A percentile compares a stretch with the other conserved stretches of the same genome.
phyloP scores from a whole-genome alignment of 1,140 invertebrate species.

The Caenorhabditis inopinata region DNA sequence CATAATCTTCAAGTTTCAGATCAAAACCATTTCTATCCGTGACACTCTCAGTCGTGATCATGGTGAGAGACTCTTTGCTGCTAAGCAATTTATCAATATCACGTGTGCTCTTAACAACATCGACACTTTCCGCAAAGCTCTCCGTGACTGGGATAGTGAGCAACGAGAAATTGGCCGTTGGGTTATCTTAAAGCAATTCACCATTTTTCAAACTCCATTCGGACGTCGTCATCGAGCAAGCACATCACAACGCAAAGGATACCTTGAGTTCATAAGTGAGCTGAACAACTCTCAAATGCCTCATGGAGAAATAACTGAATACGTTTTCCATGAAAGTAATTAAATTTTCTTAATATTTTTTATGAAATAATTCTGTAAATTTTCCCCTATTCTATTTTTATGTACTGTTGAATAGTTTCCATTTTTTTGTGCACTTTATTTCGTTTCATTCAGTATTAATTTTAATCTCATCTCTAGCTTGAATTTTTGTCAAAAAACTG shows the following conservation, averaged over 20 bases:
- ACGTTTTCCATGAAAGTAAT: neutral
- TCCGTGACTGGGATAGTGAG: neutral
- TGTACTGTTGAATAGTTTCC: too few relatives aligned
- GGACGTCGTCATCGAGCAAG: neutral
- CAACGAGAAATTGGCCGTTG: neutral
- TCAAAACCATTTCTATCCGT: neutral
- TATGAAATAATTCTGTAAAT: too few relatives aligned
- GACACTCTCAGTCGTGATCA: neutral
- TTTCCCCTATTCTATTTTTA: neutral
- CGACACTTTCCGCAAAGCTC: constrained; percentile 10
- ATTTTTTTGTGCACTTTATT: too few relatives aligned
- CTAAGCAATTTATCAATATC: constrained; percentile 11
- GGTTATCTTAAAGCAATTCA: constrained; percentile 16
- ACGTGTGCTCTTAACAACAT: neutral
- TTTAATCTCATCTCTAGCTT: neutral
- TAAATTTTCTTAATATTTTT: neutral
- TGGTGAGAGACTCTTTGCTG: neutral
- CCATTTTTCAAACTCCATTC: constrained; percentile 11
- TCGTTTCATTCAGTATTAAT: neutral
- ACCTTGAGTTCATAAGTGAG: neutral
- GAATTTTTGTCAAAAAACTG: neutral
- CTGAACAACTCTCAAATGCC: neutral
- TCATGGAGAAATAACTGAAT: constrained; percentile 9
- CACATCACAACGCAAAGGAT: neutral
- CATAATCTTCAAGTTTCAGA: neutral